These are phyloP conservation scores for Tetraodon nigroviridis DNA, from an alignment of 2,113 vertebrate genomes.

Conservation along the genomic window DNA sequence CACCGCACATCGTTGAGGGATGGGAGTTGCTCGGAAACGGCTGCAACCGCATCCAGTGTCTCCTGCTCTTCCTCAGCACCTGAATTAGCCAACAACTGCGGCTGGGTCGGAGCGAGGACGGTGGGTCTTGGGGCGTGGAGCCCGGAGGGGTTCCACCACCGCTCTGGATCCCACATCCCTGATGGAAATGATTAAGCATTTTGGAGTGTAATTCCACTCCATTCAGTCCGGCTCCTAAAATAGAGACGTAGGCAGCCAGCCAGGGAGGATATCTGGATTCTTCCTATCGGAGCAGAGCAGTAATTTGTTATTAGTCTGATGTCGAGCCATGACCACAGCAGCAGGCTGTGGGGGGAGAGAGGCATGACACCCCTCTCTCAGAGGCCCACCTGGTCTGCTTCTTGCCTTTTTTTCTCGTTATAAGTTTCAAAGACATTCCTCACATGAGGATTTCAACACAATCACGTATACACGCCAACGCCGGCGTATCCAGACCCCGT, in stretches of 20 bases:
- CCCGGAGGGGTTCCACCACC: too few relatives aligned
- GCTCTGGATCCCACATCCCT: constrained; percentile 45
- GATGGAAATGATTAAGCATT: constrained; percentile 75
- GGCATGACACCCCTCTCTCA: constrained; percentile 23
- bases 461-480: constrained; percentile 2
- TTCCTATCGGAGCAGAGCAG: constrained; percentile 61
- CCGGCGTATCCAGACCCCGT: not conserved
- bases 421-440: constrained; percentile 42
- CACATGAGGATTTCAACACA: constrained; percentile 27
- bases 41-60: constrained; percentile 56
- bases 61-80: constrained; percentile 11
- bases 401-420: not conserved
- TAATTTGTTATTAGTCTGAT: constrained; percentile 65
- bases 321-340: constrained; percentile 51
- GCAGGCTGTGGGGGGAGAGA: constrained; percentile 38
- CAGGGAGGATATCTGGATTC: constrained; percentile 59
- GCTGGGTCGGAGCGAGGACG: constrained; percentile 22
- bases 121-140: constrained; percentile 14
- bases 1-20: constrained; percentile 28
- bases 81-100: constrained; percentile 11
- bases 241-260: constrained; percentile 35
- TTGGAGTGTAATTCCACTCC: constrained; percentile 71
- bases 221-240: constrained; percentile 57
- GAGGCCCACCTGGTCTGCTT: constrained; percentile 12
- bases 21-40: constrained; percentile 48